A percentile compares a stretch with the other conserved stretches of the same genome.
phyloP scores from a whole-genome alignment of 1,140 invertebrate genomes.

The Scaptomyza hsui region DNA sequence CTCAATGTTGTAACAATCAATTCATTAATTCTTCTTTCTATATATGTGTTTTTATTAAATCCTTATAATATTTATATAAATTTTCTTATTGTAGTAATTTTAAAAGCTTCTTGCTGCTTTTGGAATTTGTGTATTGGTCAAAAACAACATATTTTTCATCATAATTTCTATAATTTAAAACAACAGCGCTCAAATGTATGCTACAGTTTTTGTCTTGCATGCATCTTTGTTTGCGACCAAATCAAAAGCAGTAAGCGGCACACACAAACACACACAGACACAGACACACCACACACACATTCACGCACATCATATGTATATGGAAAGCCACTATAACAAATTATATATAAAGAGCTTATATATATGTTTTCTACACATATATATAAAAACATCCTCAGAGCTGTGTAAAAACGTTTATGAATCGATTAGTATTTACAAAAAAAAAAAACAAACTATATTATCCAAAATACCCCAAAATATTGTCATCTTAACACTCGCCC shows the following conservation, averaged over 20 bases:
- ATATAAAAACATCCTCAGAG: constrained; percentile 31
- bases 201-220: constrained; percentile 71
- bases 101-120: constrained; percentile 61
- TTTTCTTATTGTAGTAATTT: constrained; percentile 41
- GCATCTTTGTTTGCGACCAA: constrained; percentile 19
- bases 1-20: constrained; percentile 60
- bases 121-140: constrained; percentile 37
- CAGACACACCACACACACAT: constrained; percentile 16
- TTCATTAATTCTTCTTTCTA: constrained; percentile 19
- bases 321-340: constrained; percentile 75
- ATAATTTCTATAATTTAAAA: constrained; percentile 14
- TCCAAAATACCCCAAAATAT: not conserved
- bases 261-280: constrained; percentile 21
- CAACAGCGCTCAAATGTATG: constrained; percentile 67
- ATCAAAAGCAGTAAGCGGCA: constrained; percentile 62
- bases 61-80: constrained; percentile 21
- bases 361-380: constrained; percentile 38
- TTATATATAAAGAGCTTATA: constrained; percentile 45
- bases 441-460: not conserved
- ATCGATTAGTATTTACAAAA: constrained; percentile 76
- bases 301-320: constrained; percentile 52
- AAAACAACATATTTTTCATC: constrained; percentile 13
- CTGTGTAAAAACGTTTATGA: constrained; percentile 75
- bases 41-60: constrained; percentile 38
- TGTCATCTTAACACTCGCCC: not conserved